These are phyloP conservation scores for Cebidichthys violaceus DNA, from an alignment of 2,113 vertebrate species.

Conservation along the genomic window DNA sequence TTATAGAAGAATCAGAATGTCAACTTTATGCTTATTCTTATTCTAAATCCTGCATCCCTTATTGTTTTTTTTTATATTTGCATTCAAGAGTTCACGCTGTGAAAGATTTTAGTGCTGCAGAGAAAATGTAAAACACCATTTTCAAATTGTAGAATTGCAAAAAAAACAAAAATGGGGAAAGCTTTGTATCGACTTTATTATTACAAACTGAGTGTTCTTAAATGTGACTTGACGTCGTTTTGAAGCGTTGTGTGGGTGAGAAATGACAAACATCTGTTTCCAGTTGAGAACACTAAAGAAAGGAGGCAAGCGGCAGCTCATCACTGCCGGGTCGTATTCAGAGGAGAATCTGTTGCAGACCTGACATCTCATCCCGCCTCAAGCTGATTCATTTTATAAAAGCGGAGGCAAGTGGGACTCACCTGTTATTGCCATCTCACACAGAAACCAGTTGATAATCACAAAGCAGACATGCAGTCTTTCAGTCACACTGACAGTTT, in stretches of 20 bases:
- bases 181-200: background rate
- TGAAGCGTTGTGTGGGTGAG: background rate
- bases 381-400: background rate
- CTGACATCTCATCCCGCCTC: background rate
- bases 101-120: background rate
- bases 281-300: background rate
- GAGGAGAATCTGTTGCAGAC: background rate
- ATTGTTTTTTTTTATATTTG: background rate
- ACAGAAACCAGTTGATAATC: constrained; percentile 15
- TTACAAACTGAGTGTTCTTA: background rate
- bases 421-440: background rate
- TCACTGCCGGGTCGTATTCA: background rate
- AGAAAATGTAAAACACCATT: background rate
- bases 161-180: background rate
- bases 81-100: background rate
- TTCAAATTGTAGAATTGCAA: background rate
- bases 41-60: no score
- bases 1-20: no score
- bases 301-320: background rate
- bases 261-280: background rate
- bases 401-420: background rate
- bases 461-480: constrained; percentile 20
- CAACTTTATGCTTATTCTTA: no score
- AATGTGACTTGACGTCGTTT: background rate
- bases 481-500: constrained; percentile 19